A percentile compares a stretch with the other conserved stretches of the same genome.
phyloP scores from a whole-genome alignment of 2,113 vertebrate genomes.

The Labrus mixtus region DNA sequence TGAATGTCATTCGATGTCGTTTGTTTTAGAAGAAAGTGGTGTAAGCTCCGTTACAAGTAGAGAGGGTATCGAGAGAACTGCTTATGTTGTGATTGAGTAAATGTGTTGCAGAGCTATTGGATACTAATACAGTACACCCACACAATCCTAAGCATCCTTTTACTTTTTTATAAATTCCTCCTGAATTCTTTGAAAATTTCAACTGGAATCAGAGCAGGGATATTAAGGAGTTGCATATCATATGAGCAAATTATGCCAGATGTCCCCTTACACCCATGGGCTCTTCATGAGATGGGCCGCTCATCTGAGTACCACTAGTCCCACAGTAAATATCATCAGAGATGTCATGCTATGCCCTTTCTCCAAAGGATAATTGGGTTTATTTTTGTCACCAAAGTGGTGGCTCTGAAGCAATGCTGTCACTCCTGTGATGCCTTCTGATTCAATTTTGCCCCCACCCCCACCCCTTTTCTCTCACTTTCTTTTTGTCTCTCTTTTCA shows the following conservation, averaged over 20 bases:
- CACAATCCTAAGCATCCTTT: background rate
- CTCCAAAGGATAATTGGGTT: slow-evolving; percentile 80
- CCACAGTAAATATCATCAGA: slow-evolving; percentile 71
- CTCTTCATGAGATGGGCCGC: slow-evolving; percentile 58
- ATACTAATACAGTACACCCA: background rate
- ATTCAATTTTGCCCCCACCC: slow-evolving; percentile 57
- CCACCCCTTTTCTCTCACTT: slow-evolving; percentile 44
- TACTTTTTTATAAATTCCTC: background rate
- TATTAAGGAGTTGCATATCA: slow-evolving; percentile 22
- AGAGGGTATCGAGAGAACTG: slow-evolving; percentile 78
- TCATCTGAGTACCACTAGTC: slow-evolving; percentile 58
- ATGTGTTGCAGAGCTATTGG: slow-evolving; percentile 65
- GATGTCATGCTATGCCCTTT: slow-evolving; percentile 63
- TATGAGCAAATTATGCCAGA: slow-evolving; percentile 54
- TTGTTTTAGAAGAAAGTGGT: slow-evolving; percentile 84
- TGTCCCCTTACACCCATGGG: slow-evolving; percentile 35
- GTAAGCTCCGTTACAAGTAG: slow-evolving; percentile 49
- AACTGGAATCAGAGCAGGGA: slow-evolving; percentile 19
- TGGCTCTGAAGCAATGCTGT: slow-evolving; percentile 79
- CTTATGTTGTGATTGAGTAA: slow-evolving; percentile 84
- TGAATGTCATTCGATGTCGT: slow-evolving; percentile 89
- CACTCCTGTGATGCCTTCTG: slow-evolving; percentile 82
- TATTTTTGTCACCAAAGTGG: slow-evolving; percentile 81
- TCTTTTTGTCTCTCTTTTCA: slow-evolving; percentile 70
- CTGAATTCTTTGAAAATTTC: slow-evolving; percentile 19